phyloP scores from a whole-genome alignment of 2,797 vertebrate species.

The Trematomus bernacchii region DNA sequence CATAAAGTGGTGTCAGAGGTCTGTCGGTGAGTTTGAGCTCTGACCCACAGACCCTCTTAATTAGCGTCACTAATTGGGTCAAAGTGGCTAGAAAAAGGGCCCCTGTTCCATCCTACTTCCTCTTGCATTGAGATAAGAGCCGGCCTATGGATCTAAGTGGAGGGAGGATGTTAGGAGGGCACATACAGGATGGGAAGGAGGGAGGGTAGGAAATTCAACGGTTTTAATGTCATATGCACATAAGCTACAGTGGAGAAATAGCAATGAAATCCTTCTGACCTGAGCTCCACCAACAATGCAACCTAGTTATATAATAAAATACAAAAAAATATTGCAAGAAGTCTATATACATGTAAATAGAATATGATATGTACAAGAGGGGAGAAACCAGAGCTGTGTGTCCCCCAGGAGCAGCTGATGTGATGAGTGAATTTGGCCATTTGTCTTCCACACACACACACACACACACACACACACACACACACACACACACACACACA shows the following conservation, averaged over 20 bases:
- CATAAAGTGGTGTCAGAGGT: conserved; percentile 41
- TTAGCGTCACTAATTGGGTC: conserved; percentile 82
- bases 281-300: too few species aligned
- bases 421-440: conserved; percentile 86
- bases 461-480: conserved; percentile 43
- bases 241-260: too few species aligned
- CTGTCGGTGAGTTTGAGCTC: conserved; percentile 66
- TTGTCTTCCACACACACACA: conserved; percentile 76
- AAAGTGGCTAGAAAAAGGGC: conserved; percentile 67
- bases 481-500: conserved; percentile 60
- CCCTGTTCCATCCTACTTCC: conserved; percentile 71
- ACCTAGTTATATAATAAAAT: too few species aligned
- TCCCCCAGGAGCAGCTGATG: conserved; percentile 76
- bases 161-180: conserved; percentile 37
- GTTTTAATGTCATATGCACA: too few species aligned
- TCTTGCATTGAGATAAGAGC: conserved; percentile 80
- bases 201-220: conserved; percentile 11
- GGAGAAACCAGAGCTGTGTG: conserved; percentile 66
- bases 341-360: too few species aligned
- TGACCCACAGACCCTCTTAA: conserved; percentile 78
- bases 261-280: too few species aligned
- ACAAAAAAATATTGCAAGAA: too few species aligned
- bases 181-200: conserved; percentile 57
- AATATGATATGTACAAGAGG: conserved; percentile 1
- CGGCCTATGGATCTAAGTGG: conserved; percentile 49